A percentile compares a stretch with the other conserved stretches of the same genome.
phyloP scores from a whole-genome alignment of 2,797 vertebrate genomes.

The Labroides dimidiatus region DNA sequence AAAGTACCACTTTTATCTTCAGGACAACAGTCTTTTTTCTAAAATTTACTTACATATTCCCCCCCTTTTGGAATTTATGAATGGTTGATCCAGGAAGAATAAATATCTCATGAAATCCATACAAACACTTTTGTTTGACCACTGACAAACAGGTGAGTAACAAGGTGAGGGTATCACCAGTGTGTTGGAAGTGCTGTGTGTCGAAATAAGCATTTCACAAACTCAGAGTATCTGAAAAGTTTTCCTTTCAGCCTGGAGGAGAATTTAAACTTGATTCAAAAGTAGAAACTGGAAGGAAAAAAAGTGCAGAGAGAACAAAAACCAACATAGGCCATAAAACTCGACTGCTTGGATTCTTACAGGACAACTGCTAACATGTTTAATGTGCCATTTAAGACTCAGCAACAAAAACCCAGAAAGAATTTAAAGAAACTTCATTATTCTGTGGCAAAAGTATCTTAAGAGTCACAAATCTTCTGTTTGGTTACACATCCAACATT shows the following conservation, averaged over 20 bases:
- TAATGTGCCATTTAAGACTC: too few species aligned
- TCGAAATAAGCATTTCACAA: neutral
- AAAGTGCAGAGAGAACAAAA: too few species aligned
- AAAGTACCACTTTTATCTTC: rapidly evolving
- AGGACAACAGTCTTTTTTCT: neutral
- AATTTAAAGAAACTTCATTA: too few species aligned
- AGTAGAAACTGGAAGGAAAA: neutral
- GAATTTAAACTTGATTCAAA: too few species aligned
- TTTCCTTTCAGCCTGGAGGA: too few species aligned
- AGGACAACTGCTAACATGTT: neutral
- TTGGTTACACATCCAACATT: constrained; percentile 28
- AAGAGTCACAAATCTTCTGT: too few species aligned
- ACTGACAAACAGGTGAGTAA: neutral
- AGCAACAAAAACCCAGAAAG: too few species aligned
- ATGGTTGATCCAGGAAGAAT: constrained; percentile 36
- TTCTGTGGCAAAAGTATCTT: constrained; percentile 8
- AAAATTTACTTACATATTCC: neutral
- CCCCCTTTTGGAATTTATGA: neutral
- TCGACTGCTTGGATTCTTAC: too few species aligned
- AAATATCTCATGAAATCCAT: neutral
- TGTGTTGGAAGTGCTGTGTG: neutral
- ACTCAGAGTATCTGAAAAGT: neutral
- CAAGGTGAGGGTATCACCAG: neutral
- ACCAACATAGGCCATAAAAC: neutral
- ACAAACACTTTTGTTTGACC: neutral